These are phyloP conservation scores for Diarsia brunnea DNA, from an alignment of 2,888 invertebrate species.

Conservation along the genomic window DNA sequence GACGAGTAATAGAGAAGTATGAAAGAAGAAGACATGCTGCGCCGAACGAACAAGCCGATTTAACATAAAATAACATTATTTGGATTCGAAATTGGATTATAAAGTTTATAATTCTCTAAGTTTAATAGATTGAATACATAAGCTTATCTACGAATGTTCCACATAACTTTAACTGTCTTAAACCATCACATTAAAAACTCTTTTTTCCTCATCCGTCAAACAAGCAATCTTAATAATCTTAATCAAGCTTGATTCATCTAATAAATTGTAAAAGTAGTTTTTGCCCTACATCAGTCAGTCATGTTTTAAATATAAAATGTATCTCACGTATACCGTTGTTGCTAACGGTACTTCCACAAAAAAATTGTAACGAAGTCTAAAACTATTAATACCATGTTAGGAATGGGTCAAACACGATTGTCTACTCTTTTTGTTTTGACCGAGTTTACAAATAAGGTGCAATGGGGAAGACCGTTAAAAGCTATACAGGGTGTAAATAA, in stretches of 20 bases:
- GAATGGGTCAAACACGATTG: constrained; percentile 32
- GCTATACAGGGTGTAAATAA: too few species aligned
- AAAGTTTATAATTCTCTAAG: too few species aligned
- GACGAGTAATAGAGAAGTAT: too few species aligned
- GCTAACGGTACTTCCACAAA: constrained; percentile 60
- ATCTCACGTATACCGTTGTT: constrained; percentile 59
- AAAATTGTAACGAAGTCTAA: constrained; percentile 41
- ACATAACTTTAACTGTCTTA: neutral
- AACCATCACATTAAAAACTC: neutral
- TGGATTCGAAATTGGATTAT: too few species aligned
- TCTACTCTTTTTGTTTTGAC: constrained; percentile 27
- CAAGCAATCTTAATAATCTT: neutral
- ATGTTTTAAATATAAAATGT: constrained; percentile 33
- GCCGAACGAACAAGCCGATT: too few species aligned
- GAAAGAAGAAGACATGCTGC: too few species aligned
- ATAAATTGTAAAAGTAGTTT: constrained; percentile 47
- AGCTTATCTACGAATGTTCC: neutral
- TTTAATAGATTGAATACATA: too few species aligned
- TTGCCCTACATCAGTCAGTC: constrained; percentile 58
- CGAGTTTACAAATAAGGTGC: neutral
- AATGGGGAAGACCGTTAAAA: neutral
- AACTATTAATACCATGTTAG: constrained; percentile 46
- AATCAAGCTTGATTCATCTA: constrained; percentile 49
- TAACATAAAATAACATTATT: too few species aligned
- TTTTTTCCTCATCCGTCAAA: constrained; percentile 15